Base-by-base conservation (phyloP, 1,140 invertebrate genomes). In the Metopolophium dirhodum region DNA sequence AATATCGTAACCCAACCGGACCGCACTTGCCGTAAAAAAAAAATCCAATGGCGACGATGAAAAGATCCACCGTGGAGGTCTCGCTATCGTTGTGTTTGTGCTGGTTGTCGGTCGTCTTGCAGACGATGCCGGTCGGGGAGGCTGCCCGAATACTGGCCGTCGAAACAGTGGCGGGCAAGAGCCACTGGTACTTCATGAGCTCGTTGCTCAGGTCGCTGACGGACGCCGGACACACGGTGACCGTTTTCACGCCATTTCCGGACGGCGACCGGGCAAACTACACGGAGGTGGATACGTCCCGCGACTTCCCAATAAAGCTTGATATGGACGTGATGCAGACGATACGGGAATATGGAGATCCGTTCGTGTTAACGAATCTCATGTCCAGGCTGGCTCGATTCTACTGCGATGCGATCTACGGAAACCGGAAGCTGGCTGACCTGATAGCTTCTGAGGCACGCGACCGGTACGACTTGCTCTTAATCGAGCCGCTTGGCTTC, bases 161-260 rank as follows among this genome's bases (percentile, higher is more conserved):
- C 7, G 94, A 94, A 83, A 94, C 94, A 2, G 85, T 94, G 20
- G 77, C 93, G 0, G 94, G 94, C 8, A 94, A 94, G 93, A 95
- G 95, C 91, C 95, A 95, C 93, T 95, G 94, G 90, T 90, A 94
- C 45, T 96, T 0, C 96, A 95, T 41, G 95, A 94, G 86, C 1
- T 30, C 47, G 4, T 93, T 95, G 11, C 91, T 95, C n/a, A 83
- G 94, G 9, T 94, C 94, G 18, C 86, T 94, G 47, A 88, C 85
- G 22, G 93, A 94, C 20, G 61, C 68, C 4, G 93, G 93, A 1
- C 90, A 94, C 83, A 26, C 51, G 1, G 90, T 94, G 6, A 92
- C 90, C 18, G 41, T 68, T 30, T 87, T 94, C 41, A 94, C 90
- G n/a, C 77, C 93, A 20, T 94, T 87, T 37, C 82, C 82, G 14